Evolutionary conservation across 2,797 vertebrate genomes (phyloP), one percentile per base, ranked within the genome.

Genomic region (Acipenser transmontanus): DNA sequence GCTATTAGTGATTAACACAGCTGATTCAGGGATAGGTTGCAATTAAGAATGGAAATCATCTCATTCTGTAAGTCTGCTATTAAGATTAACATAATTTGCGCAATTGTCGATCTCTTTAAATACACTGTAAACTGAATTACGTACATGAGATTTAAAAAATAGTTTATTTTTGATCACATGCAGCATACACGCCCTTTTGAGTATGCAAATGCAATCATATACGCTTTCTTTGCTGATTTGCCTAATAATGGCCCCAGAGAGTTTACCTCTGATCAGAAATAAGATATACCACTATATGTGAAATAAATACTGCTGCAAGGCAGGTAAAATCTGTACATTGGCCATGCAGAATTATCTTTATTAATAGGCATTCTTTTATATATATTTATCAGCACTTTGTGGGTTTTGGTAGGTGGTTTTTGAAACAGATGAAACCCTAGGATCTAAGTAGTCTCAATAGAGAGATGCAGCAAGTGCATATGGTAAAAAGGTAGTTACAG

Each of bases 31-130:
- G 78, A 84, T 85, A 86, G 80, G 77, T 85, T 70, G 75, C 73
- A 89, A 85, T 85, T 79, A 81, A 73, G 59, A 34, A 3, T 75
- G 84, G 84, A 87, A 84, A 82, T 77, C 59, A 75, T 64, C 80
- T 79, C 76, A 66, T 81, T 84, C 80, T 73, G 63, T 76, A 77
- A 67, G 34, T 78, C 73, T 83, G 74, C 77, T 75, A 85, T 82
- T 66, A 80, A 87, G 80, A 85, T 84, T 76, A 81, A 69, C 83
- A 88, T 86, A 87, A 81, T 86, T 87, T 82, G 50, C 82, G 78
- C 76, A 84, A 85, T 85, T 87, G 80, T 85, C 85, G 82, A 81
- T 80, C 57, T 80, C 84, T 89, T 83, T 77, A 68, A 80, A 78
- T 80, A 74, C 82, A 50, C 50, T 60, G 62, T 57, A 50, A 48